Base-by-base conservation (phyloP, 1,140 invertebrate species). In the Asbolus verrucosus region DNA sequence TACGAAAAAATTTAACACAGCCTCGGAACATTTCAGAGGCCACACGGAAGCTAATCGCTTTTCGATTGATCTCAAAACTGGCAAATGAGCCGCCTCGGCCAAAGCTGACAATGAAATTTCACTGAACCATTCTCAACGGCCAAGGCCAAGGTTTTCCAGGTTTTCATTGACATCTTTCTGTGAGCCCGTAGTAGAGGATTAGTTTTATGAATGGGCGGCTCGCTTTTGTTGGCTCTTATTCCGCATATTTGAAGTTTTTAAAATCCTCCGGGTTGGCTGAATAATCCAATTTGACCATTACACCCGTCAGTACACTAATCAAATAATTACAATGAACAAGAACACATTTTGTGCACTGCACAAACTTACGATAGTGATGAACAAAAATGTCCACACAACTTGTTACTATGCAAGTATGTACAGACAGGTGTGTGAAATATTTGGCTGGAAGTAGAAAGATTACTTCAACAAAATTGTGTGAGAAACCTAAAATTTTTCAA, bases 11-110 rank as follows among this genome's bases (percentile, higher is more conserved):
- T n/a, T n/a, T n/a, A n/a, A n/a, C n/a, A n/a, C n/a, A n/a, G n/a
- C n/a, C 33, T 19, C 16, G 16, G 13, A 50, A 50, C 15, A 19
- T 21, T 13, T 50, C 6, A 8, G 6, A 21, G 43, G 16, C 43
- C 43, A 50, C 43, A 50, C 43, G 43, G 43, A 21, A 50, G 43
- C 43, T 50, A 50, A 50, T 50, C 43, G 43, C 43, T 50, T 50
- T 50, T 50, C 43, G 43, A 50, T 50, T 50, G 43, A 50, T 50
- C 43, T 50, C 43, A 9, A 50, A 50, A 50, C 43, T 50, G 43
- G 43, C 43, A 50, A 50, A 50, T 50, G 43, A 50, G 43, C 43
- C 43, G 43, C 43, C 43, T 50, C 43, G 9, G 11, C 43, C 43
- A 50, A 50, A 50, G 43, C 43, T 50, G 43, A 50, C 43, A 50